phyloP scores from a whole-genome alignment of 2,888 invertebrate species.

The Ichneumon xanthorius region DNA sequence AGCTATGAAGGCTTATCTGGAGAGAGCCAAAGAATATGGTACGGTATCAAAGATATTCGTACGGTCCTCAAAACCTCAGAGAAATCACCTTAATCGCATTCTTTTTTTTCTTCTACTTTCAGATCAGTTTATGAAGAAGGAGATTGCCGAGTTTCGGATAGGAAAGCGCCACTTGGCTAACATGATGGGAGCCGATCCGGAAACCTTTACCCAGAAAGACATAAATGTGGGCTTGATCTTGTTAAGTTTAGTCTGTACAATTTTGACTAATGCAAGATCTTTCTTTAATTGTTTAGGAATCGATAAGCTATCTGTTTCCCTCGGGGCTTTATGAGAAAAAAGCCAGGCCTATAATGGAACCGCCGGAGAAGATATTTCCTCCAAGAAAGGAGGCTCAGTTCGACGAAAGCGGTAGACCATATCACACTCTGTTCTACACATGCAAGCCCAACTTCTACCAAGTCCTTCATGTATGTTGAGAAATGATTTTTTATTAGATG shows the following conservation, averaged over 20 bases:
- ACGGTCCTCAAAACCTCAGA: background rate
- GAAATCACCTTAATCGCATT: background rate
- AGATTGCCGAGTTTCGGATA: constrained; percentile 93
- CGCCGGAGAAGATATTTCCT: constrained; percentile 95
- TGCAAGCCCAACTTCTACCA: constrained; percentile 94
- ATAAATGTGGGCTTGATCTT: constrained; percentile 88
- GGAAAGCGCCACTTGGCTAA: constrained; percentile 98
- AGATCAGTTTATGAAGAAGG: constrained; percentile 93
- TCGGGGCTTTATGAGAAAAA: constrained; percentile 94
- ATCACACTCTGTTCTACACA: constrained; percentile 97
- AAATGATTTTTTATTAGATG: constrained; percentile 17
- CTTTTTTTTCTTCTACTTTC: constrained; percentile 59
- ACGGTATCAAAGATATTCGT: background rate
- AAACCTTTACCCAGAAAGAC: constrained; percentile 94
- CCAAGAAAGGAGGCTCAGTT: constrained; percentile 95
- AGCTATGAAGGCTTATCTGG: constrained; percentile 95
- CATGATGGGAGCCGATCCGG: constrained; percentile 98
- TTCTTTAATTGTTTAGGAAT: constrained; percentile 66
- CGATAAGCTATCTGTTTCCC: constrained; percentile 97
- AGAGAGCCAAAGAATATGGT: constrained; percentile 92
- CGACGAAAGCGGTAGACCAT: constrained; percentile 95
- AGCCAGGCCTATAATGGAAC: constrained; percentile 96
- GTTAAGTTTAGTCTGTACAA: background rate
- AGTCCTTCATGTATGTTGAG: constrained; percentile 90
- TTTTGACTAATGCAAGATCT: constrained; percentile 30